Evolutionary conservation across 1,140 invertebrate species (phyloP), one percentile per base, ranked within the genome.

Genomic region (Philotrypesis tridentata): DNA sequence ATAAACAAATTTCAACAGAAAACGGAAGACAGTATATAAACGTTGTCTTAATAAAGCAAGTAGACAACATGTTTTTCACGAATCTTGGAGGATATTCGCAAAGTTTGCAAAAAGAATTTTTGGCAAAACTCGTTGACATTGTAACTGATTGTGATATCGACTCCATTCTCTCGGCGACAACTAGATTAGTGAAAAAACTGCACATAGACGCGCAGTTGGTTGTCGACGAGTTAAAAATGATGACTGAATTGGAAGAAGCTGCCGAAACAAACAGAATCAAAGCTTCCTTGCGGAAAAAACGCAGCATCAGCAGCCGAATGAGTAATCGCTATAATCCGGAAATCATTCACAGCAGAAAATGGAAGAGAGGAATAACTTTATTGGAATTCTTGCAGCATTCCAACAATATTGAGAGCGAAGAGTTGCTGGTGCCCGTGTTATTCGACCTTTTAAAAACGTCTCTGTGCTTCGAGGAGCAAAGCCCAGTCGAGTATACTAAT

Each of bases 381-480:
- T 87, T 99, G 1, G 97, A 98, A 91, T 94, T 97, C 80, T 92
- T 97, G 11, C 97, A 99, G 89, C 97, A 96, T 87, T 96, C 96
- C 84, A 95, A 95, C 87, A 93, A 97, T 82, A 90, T 92, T 1
- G 87, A 93, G 0, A 94, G 95, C 84, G 92, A 94, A 33, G 91
- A 94, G 27, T 77, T 93, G 0, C 92, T 98, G 5, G 91, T 98
- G 9, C 94, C 94, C 0, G 85, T 94, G n/a, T 89, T 98, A 6
- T 98, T 98, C 86, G 94, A 96, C 75, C 88, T 98, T n/a, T 88
- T 99, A 9, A 95, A 96, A 84, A 94, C 94, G 84, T 97, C 96
- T 87, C 92, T 97, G 79, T 93, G 94, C 79, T 95, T 97, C 81
- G 96, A 98, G 85, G 95, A 97, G 85, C 96, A 97, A 85, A 94